phyloP scores from a whole-genome alignment of 2,113 vertebrate species.

The Diadophis punctatus region DNA sequence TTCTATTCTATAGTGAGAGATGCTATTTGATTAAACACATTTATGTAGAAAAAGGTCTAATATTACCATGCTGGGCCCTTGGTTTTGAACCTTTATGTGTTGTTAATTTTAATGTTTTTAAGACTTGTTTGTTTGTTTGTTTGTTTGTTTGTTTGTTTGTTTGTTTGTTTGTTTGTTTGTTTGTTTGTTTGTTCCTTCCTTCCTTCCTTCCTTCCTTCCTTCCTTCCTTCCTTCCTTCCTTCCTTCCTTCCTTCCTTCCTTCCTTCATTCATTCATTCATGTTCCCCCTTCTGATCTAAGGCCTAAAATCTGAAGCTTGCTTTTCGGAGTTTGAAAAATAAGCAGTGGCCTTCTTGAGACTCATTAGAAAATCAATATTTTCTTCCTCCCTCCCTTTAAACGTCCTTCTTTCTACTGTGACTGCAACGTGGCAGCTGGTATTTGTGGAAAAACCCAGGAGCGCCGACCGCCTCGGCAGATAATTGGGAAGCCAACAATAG shows the following conservation, averaged over 20 bases:
- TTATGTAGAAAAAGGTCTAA: not conserved
- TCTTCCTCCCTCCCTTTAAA: not conserved
- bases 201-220: too few relatives aligned
- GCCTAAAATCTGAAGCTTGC: not conserved
- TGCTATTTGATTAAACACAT: not conserved
- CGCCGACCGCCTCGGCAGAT: not conserved
- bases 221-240: too few relatives aligned
- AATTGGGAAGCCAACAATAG: not conserved
- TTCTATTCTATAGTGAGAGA: not conserved
- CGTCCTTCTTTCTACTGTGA: not conserved
- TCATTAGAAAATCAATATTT: not conserved
- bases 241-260: too few relatives aligned
- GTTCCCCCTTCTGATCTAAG: not conserved
- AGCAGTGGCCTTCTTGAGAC: not conserved
- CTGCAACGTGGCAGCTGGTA: not conserved
- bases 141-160: too few relatives aligned
- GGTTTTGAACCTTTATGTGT: not conserved
- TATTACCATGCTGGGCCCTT: not conserved
- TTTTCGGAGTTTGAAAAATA: not conserved
- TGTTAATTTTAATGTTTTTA: not conserved
- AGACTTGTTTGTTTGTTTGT: too few relatives aligned
- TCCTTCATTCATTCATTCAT: too few relatives aligned
- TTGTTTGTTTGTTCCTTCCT: too few relatives aligned
- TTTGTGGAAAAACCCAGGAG: not conserved
- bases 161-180: too few relatives aligned